Conservation (phyloP, 2,888 invertebrate genomes). For the Latrodectus elegans region DNA sequence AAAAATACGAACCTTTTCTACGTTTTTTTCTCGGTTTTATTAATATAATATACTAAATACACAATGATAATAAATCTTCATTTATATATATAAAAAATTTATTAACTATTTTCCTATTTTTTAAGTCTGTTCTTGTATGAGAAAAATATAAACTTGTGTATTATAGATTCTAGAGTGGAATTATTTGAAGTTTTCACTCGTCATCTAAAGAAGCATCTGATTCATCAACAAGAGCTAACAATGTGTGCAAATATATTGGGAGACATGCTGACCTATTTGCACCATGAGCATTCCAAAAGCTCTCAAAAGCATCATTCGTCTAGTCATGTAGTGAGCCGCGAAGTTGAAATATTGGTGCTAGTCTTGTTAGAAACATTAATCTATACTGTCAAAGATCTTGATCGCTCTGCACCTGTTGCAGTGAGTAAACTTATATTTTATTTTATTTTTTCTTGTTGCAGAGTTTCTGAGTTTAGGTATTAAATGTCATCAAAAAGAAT, state of each 20-base stretch:
- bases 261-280: conserved; percentile 84
- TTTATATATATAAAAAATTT: too few species aligned
- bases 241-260: conserved; percentile 90
- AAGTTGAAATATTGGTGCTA: conserved; percentile 71
- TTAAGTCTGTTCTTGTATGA: too few species aligned
- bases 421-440: conserved; percentile 29
- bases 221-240: conserved; percentile 86
- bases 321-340: conserved; percentile 35
- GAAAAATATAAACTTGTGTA: background rate
- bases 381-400: conserved; percentile 54
- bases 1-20: too few species aligned
- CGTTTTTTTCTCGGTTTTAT: too few species aligned
- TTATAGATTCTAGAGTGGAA: conserved; percentile 86
- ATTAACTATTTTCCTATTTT: too few species aligned
- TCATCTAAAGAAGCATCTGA: conserved; percentile 88
- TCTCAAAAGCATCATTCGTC: conserved; percentile 8
- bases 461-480: too few species aligned
- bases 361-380: conserved; percentile 69
- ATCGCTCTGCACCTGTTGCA: conserved; percentile 53
- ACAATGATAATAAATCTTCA: too few species aligned
- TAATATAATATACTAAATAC: too few species aligned
- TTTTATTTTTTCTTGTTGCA: background rate
- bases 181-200: conserved; percentile 88
- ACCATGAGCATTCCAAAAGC: conserved; percentile 73
- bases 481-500: too few species aligned